A percentile compares a stretch with the other conserved stretches of the same genome.
These are phyloP conservation scores for Pogonocherus hispidulus DNA, from an alignment of 2,888 invertebrate species.

Conservation along the genomic window DNA sequence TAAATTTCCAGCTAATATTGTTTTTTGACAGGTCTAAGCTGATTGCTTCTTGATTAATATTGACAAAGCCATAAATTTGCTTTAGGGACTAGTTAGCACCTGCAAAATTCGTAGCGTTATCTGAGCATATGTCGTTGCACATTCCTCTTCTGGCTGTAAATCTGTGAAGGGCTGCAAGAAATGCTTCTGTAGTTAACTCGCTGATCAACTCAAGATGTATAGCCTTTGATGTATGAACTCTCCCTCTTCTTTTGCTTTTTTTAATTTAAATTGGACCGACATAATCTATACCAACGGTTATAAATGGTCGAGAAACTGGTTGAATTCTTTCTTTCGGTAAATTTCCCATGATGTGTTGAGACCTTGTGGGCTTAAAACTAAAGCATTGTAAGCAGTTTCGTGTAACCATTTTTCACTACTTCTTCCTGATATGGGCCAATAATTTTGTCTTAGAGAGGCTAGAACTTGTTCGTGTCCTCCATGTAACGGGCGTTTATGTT, in stretches of 20 bases:
- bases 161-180: neutral
- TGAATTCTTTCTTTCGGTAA: neutral
- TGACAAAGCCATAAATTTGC: no score
- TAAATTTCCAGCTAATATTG: no score
- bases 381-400: neutral
- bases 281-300: neutral
- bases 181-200: neutral
- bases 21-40: no score
- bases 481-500: conserved; percentile 4
- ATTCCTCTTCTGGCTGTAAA: no score
- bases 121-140: no score
- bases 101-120: no score
- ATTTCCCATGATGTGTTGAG: neutral
- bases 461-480: conserved; percentile 10
- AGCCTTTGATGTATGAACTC: neutral
- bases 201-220: neutral
- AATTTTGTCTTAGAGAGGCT: neutral
- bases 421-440: neutral
- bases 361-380: neutral
- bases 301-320: neutral
- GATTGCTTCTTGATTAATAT: no score
- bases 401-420: conserved; percentile 7
- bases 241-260: no score
- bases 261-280: neutral
- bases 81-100: no score